Evolutionary conservation across 2,888 invertebrate species (phyloP).

Genomic region (Sphaerophoria taeniata): DNA sequence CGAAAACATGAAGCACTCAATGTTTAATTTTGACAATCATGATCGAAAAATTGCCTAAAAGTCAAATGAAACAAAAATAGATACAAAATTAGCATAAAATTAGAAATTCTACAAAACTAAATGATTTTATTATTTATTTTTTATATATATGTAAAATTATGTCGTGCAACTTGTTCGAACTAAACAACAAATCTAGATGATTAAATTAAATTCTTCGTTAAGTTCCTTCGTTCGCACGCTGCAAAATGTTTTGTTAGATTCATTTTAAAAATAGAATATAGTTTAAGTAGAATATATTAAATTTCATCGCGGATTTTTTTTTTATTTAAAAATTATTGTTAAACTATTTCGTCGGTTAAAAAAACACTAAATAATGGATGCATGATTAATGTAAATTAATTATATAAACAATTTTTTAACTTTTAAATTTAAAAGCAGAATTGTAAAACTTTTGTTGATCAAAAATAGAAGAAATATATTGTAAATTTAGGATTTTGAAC

Average conservation of each 20-base stretch:
- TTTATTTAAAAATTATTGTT: constrained; percentile 41
- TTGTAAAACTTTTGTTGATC: constrained; percentile 71
- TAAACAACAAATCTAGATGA: background rate
- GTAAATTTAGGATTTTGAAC: constrained; percentile 50
- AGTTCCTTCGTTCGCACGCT: constrained; percentile 33
- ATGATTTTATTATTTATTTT: constrained; percentile 69
- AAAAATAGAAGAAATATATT: constrained; percentile 47
- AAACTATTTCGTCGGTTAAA: constrained; percentile 36
- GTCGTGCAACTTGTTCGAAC: constrained; percentile 35
- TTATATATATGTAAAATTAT: constrained; percentile 47
- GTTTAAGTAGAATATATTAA: constrained; percentile 13
- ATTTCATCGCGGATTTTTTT: constrained; percentile 21
- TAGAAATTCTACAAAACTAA: constrained; percentile 27
- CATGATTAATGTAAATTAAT: constrained; percentile 51
- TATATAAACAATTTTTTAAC: constrained; percentile 33
- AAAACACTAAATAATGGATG: background rate
- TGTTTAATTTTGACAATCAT: constrained; percentile 81
- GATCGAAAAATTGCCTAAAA: constrained; percentile 81
- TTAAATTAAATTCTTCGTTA: background rate
- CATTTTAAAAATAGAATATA: constrained; percentile 17
- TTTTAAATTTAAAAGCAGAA: constrained; percentile 55
- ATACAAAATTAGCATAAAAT: constrained; percentile 10
- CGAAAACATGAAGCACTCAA: constrained; percentile 81
- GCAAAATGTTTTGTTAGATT: constrained; percentile 42
- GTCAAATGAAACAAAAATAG: background rate